These are phyloP conservation scores for Catamblyrhynchus diadema DNA, from an alignment of 2,797 vertebrate species.

Conservation along the genomic window DNA sequence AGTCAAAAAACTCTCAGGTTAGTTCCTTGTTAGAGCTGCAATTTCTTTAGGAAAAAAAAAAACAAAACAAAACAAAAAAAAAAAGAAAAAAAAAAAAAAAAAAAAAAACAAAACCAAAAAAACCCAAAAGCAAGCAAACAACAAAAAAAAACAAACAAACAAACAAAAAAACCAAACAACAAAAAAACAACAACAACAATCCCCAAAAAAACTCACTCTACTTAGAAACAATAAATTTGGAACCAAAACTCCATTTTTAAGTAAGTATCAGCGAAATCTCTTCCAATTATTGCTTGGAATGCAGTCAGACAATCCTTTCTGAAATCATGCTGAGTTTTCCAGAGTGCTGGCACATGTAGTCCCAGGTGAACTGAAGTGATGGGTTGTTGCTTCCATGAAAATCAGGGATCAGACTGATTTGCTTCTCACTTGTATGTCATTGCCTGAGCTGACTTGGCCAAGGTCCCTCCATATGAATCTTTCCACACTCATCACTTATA, in stretches of 20 bases:
- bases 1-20: not conserved
- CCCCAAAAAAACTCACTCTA: not conserved
- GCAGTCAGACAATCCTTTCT: not conserved
- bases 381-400: not conserved
- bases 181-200: no score
- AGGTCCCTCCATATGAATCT: not conserved
- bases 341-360: not conserved
- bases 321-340: not conserved
- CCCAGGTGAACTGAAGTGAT: not conserved
- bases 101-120: no score
- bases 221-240: not conserved
- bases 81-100: not conserved
- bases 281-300: not conserved
- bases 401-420: not conserved
- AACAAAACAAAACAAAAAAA: no score
- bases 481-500: not conserved
- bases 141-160: no score
- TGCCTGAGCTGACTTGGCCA: not conserved
- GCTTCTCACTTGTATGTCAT: not conserved
- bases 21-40: not conserved
- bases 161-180: not conserved
- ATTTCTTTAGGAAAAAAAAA: not conserved
- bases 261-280: not conserved
- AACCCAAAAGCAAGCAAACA: no score
- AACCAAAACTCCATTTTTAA: not conserved